Evolutionary conservation across 1,140 invertebrate genomes (phyloP).

Genomic region (Danaus plexippus): DNA sequence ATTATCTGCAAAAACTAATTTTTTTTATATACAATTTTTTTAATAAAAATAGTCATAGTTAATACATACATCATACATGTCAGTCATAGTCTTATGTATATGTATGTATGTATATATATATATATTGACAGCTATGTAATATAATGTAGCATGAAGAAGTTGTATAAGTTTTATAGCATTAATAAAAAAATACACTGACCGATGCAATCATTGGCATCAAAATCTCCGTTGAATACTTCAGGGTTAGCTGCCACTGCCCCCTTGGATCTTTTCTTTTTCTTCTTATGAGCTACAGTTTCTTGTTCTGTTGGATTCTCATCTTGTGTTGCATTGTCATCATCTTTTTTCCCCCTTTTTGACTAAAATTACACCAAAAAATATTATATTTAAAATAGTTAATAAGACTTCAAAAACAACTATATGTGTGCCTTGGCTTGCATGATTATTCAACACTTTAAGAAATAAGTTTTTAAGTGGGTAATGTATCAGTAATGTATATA

Average conservation of each 20-base stretch:
- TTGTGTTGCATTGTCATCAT: constrained; percentile 50
- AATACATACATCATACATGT: too few relatives aligned
- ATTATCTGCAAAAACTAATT: too few relatives aligned
- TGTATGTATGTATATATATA: too few relatives aligned
- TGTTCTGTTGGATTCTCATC: constrained; percentile 40
- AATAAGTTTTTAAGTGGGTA: too few relatives aligned
- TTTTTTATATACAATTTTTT: too few relatives aligned
- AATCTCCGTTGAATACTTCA: constrained; percentile 58
- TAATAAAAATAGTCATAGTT: too few relatives aligned
- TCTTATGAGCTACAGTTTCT: constrained; percentile 33
- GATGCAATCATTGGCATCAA: constrained; percentile 60
- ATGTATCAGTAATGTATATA: neutral
- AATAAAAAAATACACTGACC: constrained; percentile 29
- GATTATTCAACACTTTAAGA: too few relatives aligned
- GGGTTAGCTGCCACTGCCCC: constrained; percentile 51
- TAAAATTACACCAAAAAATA: constrained; percentile 18
- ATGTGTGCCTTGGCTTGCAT: too few relatives aligned
- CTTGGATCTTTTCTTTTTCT: constrained; percentile 57
- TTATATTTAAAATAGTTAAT: neutral
- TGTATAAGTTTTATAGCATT: too few relatives aligned
- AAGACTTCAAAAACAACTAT: neutral
- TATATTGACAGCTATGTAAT: too few relatives aligned
- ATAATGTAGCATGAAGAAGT: too few relatives aligned
- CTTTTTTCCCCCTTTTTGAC: constrained; percentile 68
- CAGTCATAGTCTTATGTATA: too few relatives aligned